Evolutionary conservation across 2,113 vertebrate species (phyloP).

Genomic region (Anas platyrhynchos): DNA sequence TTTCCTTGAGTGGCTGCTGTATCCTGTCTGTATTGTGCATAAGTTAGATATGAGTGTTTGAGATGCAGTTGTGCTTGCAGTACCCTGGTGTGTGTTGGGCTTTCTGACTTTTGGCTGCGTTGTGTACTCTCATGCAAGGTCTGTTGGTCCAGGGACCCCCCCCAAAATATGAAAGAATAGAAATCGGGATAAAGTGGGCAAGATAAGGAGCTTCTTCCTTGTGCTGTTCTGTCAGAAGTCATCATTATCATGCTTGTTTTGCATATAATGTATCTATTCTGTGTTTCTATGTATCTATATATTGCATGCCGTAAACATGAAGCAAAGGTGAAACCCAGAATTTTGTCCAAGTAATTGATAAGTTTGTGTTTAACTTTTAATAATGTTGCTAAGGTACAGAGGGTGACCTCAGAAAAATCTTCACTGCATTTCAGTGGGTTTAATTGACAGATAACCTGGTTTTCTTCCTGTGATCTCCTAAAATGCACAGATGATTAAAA

Average conservation of each 20-base stretch:
- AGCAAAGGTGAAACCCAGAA: background rate
- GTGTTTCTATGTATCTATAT: rapidly evolving
- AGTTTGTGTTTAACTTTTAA: background rate
- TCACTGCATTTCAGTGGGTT: background rate
- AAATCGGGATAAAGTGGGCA: background rate
- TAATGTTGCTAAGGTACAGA: background rate
- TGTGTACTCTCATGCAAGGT: background rate
- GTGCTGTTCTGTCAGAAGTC: background rate
- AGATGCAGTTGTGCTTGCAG: background rate
- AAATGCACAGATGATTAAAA: background rate
- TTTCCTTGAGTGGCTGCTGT: background rate
- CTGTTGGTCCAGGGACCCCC: background rate
- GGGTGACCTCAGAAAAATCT: background rate
- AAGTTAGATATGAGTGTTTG: background rate
- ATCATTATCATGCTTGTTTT: background rate
- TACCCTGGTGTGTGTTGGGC: background rate
- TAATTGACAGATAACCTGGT: background rate
- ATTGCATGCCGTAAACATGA: background rate
- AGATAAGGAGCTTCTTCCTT: background rate
- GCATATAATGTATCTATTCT: background rate
- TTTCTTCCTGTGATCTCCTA: background rate
- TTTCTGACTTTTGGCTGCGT: background rate
- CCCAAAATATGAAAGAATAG: background rate
- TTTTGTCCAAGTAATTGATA: background rate
- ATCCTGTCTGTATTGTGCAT: background rate